Evolutionary conservation across 2,797 vertebrate species (phyloP), one percentile per base, ranked within the genome.

Genomic region (Huso huso): DNA sequence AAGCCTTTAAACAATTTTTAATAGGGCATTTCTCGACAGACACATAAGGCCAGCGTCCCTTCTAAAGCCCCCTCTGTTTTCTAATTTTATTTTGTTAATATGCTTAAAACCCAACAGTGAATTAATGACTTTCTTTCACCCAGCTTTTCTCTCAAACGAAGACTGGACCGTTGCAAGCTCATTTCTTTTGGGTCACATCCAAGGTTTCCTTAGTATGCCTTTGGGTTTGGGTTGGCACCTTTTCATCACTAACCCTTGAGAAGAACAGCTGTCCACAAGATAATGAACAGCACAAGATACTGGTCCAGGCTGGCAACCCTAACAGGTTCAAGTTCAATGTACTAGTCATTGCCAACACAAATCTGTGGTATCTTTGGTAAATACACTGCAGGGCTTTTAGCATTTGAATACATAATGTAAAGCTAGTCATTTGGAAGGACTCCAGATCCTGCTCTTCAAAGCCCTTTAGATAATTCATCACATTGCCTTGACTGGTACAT

Each of bases 231-330:
- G 23, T 37, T 37, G 2, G 23, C 23, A 37, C 23, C 23, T 37
- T 37, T 37, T 37, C 23, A 37, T 37, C 23, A 37, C 23, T 37
- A 37, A 37, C 23, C 23, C 23, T 37, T 37, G 2, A 37, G 23
- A 37, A 73, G 68, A 66, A 68, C 61, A 76, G 75, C 68, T 72
- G 76, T 76, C 66, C 71, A 86, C 87, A 86, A 88, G 89, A 88
- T 90, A 92, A 91, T 89, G 89, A 91, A 86, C 87, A 90, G 86
- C 87, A 88, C 87, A 88, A 85, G 87, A 88, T 85, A 88, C 83
- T 81, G 84, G 87, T 72, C 11, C 6, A n/a, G 62, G 60, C 70
- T 74, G 70, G 74, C 62, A 63, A 65, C 66, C 59, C 52, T 64
- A 74, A 66, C 69, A 50, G 51, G 70, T 55, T n/a, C n/a, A 51